phyloP scores from a whole-genome alignment of 2,888 invertebrate genomes.

The Pammene aurita region DNA sequence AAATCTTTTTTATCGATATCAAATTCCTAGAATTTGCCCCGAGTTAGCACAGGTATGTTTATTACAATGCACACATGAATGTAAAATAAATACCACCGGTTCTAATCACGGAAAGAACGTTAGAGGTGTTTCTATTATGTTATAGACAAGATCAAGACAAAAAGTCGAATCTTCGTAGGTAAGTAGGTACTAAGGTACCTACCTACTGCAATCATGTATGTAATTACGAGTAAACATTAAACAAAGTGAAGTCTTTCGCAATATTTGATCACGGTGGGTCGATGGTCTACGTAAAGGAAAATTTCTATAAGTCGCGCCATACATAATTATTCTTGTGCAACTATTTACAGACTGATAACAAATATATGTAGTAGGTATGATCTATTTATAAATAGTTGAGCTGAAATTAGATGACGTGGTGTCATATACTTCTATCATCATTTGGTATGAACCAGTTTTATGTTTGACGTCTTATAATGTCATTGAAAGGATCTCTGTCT shows the following conservation, averaged over 20 bases:
- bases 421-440: conserved; percentile 24
- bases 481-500: neutral
- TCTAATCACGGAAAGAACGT: too few relatives aligned
- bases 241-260: conserved; percentile 25
- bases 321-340: conserved; percentile 31
- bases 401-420: conserved; percentile 19
- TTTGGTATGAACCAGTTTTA: conserved; percentile 4
- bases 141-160: too few relatives aligned
- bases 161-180: too few relatives aligned
- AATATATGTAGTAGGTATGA: conserved; percentile 20
- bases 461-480: neutral
- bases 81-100: too few relatives aligned
- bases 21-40: too few relatives aligned
- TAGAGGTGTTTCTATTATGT: too few relatives aligned
- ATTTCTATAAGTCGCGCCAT: conserved; percentile 32
- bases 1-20: too few relatives aligned
- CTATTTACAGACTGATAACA: conserved; percentile 36
- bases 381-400: conserved; percentile 36
- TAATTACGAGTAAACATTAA: neutral
- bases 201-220: neutral
- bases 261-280: conserved; percentile 24
- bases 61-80: too few relatives aligned
- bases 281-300: conserved; percentile 36
- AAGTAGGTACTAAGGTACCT: too few relatives aligned
- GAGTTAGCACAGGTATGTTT: too few relatives aligned